phyloP scores from a whole-genome alignment of 2,888 invertebrate genomes.

The Brenthis hecate region DNA sequence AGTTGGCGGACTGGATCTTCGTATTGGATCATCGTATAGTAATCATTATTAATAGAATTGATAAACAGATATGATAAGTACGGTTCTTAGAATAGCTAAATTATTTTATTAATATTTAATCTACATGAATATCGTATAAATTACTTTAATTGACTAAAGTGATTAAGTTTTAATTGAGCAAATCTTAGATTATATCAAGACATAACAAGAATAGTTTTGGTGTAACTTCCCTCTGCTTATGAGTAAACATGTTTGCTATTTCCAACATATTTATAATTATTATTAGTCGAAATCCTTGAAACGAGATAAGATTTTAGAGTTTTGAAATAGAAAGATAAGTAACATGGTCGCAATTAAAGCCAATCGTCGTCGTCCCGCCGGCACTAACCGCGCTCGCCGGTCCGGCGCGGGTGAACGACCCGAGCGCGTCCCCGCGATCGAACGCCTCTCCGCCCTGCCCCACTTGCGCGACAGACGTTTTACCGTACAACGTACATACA shows the following conservation, averaged over 20 bases:
- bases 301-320: neutral
- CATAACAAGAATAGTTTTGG: slow-evolving; percentile 5
- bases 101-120: slow-evolving; percentile 5
- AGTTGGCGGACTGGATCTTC: no score
- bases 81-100: slow-evolving; percentile 3
- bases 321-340: slow-evolving; percentile 1
- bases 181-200: slow-evolving; percentile 12
- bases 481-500: slow-evolving; percentile 30
- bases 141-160: neutral
- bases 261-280: neutral
- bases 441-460: slow-evolving; percentile 48
- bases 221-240: neutral
- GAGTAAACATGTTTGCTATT: neutral
- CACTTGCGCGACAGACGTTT: slow-evolving; percentile 43
- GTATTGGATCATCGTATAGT: neutral
- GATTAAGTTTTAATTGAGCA: slow-evolving; percentile 9
- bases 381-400: slow-evolving; percentile 54
- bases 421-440: slow-evolving; percentile 74
- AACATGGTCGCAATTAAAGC: slow-evolving; percentile 21
- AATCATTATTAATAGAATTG: neutral
- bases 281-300: neutral
- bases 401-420: slow-evolving; percentile 70
- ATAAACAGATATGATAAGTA: slow-evolving; percentile 6
- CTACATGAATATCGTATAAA: neutral
- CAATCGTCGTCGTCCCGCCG: slow-evolving; percentile 27